Percentiles rank a stretch among this genome's conserved stretches.
Conservation (phyloP, 1,140 invertebrate genomes). For the Aphaenogaster floridana region DNA sequence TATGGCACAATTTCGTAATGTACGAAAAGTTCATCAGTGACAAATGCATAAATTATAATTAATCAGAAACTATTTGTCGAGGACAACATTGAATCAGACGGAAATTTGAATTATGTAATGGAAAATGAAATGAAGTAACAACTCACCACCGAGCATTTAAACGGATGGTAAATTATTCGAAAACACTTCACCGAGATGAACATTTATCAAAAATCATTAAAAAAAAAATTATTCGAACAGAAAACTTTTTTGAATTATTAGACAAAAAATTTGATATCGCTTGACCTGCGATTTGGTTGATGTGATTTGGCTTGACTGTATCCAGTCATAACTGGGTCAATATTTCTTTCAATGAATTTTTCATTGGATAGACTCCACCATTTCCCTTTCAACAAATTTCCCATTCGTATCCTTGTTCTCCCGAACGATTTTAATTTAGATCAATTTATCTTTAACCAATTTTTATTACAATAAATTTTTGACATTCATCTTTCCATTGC, state of each 20-base stretch:
- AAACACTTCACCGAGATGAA: constrained; percentile 30
- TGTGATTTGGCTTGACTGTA: constrained; percentile 1
- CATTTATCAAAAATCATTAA: not conserved
- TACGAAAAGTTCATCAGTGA: not conserved
- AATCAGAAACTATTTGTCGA: not conserved
- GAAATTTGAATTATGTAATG: constrained; percentile 13
- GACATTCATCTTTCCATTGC: not conserved
- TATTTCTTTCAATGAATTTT: constrained; percentile 12
- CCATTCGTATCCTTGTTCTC: not conserved
- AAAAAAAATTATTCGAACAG: not conserved
- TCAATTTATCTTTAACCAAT: not conserved
- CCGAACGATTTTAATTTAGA: not conserved
- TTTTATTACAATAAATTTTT: constrained; percentile 30
- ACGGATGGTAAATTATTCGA: constrained; percentile 15
- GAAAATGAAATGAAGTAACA: not conserved
- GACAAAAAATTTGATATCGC: constrained; percentile 4
- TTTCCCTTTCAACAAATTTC: constrained; percentile 10
- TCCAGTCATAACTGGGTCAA: not conserved
- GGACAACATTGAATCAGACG: not conserved
- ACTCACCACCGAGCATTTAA: constrained; percentile 12
- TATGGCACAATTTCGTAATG: constrained; percentile 9
- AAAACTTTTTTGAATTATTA: not conserved
- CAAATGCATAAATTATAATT: constrained; percentile 18
- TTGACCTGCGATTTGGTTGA: constrained; percentile 17
- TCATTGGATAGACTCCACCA: not conserved